Base-by-base conservation (phyloP, 2,888 invertebrate species). In the Coleophora deauratella region DNA sequence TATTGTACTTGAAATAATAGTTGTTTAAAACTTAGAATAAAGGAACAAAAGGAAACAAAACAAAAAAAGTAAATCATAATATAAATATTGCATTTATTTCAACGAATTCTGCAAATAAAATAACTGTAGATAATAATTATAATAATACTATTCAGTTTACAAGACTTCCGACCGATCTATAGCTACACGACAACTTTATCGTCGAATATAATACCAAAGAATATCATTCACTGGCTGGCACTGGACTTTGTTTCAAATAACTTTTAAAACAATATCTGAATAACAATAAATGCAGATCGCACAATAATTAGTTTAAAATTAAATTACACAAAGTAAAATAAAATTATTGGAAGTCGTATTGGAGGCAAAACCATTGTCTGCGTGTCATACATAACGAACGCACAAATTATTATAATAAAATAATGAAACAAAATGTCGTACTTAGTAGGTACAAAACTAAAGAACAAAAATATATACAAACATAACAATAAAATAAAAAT, bases 1-100 rank as follows among this genome's bases (percentile, higher is more conserved):
- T 55, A 66, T 64, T 59, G 70, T 21, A 21, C 21, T 21, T 21
- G 21, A 21, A 21, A 21, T 21, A 21, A 21, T 21, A 21, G 6
- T 21, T 4, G 3, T 21, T 21, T 31, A 55, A 62, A 76, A 76
- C 63, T 65, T 39, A 76, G 68, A 70, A 72, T 63, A 77, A 46
- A 40, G 41, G 38, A 46, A 46, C 43, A 41, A 71, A 78, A 74
- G 74, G 72, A 77, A 76, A 71, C 63, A 14, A 34, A 39, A 11
- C 9, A 31, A 31, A 74, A 79, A 77, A 69, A 73, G 72, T 62
- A 63, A 66, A 75, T 67, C 82, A 80, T 84, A 86, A 86, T 86
- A 85, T 86, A 86, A 86, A 86, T 86, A 86, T 86, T 86, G 80
- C 78, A 81, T 86, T 86, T 86, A 86, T 86, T 85, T 86, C 79